Percentiles rank a stretch among this genome's conserved stretches.
Evolutionary conservation across 1,140 invertebrate species (phyloP).

Genomic region (Drosophila dunni): DNA sequence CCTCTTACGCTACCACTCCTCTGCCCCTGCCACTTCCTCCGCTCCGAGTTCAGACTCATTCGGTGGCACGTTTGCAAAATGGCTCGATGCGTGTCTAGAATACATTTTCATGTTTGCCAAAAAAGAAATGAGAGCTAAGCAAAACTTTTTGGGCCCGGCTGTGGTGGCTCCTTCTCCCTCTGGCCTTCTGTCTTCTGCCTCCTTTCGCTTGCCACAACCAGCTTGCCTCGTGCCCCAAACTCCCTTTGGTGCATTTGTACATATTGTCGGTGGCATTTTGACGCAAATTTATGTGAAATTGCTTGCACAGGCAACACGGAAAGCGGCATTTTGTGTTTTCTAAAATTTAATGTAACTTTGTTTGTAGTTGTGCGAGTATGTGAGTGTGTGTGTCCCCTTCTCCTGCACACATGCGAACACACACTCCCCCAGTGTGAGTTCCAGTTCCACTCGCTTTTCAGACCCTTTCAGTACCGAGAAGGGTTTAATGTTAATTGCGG

Average conservation of each 20-base stretch:
- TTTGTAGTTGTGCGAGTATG: neutral
- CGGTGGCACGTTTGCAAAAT: slow-evolving; percentile 83
- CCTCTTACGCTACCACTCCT: too few relatives aligned
- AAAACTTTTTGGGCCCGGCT: slow-evolving; percentile 42
- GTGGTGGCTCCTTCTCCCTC: slow-evolving; percentile 3
- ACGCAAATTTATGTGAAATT: slow-evolving; percentile 79
- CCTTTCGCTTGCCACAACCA: slow-evolving; percentile 3
- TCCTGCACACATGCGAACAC: slow-evolving; percentile 33
- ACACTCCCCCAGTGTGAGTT: neutral
- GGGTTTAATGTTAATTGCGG: slow-evolving; percentile 73
- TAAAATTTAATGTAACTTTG: slow-evolving; percentile 70
- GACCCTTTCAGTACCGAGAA: slow-evolving; percentile 14
- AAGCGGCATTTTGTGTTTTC: slow-evolving; percentile 77
- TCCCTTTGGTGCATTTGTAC: slow-evolving; percentile 62
- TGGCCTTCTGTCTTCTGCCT: too few relatives aligned
- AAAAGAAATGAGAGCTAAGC: slow-evolving; percentile 50
- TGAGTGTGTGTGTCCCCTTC: slow-evolving; percentile 10
- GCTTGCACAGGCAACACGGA: slow-evolving; percentile 61
- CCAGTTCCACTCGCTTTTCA: neutral
- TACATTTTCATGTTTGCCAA: slow-evolving; percentile 81
- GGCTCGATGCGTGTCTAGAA: slow-evolving; percentile 79
- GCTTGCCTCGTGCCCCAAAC: neutral
- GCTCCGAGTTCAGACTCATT: slow-evolving; percentile 60
- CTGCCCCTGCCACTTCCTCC: neutral
- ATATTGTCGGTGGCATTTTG: slow-evolving; percentile 70